Percentiles rank a stretch among this genome's conserved stretches.
Conservation (phyloP, 2,113 vertebrate genomes). For the Gopherus evgoodei region DNA sequence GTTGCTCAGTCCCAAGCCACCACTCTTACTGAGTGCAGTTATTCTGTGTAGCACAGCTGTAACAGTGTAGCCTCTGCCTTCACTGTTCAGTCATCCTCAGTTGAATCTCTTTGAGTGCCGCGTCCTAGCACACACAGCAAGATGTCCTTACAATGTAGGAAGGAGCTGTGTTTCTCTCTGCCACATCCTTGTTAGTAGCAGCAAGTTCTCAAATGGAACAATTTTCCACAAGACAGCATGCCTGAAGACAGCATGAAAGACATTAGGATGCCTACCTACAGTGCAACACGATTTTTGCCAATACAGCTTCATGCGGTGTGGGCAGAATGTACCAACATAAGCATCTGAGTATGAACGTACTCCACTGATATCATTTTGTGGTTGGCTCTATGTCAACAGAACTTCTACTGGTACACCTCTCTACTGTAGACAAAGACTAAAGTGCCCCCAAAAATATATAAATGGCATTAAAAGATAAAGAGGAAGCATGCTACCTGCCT, state of each 20-base stretch:
- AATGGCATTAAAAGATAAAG: neutral
- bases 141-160: accelerated
- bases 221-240: neutral
- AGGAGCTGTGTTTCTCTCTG: neutral
- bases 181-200: neutral
- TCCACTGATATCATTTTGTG: neutral
- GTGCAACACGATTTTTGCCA: neutral
- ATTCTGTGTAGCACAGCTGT: neutral
- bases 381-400: neutral
- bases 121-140: neutral
- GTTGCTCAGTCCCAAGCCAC: neutral
- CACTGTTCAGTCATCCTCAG: neutral
- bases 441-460: neutral
- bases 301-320: neutral
- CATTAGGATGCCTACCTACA: neutral
- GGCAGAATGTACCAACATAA: neutral
- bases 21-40: neutral
- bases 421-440: neutral
- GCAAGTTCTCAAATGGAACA: neutral
- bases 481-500: neutral
- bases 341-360: accelerated
- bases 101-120: neutral
- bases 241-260: neutral
- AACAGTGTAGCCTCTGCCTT: accelerated
- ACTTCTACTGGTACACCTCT: neutral